A percentile compares a stretch with the other conserved stretches of the same genome.
These are phyloP conservation scores for Unio pictorum DNA, from an alignment of 2,888 invertebrate species.

Conservation along the genomic window DNA sequence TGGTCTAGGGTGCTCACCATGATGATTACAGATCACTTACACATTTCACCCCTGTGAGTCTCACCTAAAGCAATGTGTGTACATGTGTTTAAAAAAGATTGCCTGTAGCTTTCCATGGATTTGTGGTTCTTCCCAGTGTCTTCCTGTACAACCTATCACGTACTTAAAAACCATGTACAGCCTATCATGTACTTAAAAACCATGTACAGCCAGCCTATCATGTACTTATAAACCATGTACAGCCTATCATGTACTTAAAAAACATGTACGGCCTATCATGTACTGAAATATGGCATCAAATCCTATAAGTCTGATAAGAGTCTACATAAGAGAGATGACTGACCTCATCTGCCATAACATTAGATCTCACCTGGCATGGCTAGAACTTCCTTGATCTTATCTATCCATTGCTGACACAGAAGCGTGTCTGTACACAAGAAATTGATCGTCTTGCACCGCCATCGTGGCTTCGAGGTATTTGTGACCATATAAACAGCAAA, in stretches of 20 bases:
- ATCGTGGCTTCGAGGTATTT: slow-evolving; percentile 56
- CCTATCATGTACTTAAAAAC: neutral
- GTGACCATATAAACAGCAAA: slow-evolving; percentile 58
- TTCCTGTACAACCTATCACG: neutral
- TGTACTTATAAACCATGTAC: neutral
- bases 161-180: neutral
- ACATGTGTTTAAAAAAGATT: too few species aligned
- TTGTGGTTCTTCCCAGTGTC: too few species aligned
- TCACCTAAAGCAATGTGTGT: too few species aligned
- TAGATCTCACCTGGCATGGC: slow-evolving; percentile 55
- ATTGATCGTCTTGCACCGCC: slow-evolving; percentile 58
- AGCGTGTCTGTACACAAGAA: slow-evolving; percentile 59
- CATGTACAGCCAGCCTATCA: neutral
- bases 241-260: too few species aligned
- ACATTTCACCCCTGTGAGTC: too few species aligned
- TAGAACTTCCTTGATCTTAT: slow-evolving; percentile 63
- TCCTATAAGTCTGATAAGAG: neutral
- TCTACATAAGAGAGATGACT: neutral
- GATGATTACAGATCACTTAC: too few species aligned
- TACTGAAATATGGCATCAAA: neutral
- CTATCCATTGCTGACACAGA: slow-evolving; percentile 68
- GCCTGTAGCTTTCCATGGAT: too few species aligned
- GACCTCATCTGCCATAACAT: neutral
- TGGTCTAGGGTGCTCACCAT: too few species aligned
- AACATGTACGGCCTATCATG: neutral